A percentile compares a stretch with the other conserved stretches of the same genome.
phyloP scores from a whole-genome alignment of 2,888 invertebrate species.

The Parnassius mnemosyne region DNA sequence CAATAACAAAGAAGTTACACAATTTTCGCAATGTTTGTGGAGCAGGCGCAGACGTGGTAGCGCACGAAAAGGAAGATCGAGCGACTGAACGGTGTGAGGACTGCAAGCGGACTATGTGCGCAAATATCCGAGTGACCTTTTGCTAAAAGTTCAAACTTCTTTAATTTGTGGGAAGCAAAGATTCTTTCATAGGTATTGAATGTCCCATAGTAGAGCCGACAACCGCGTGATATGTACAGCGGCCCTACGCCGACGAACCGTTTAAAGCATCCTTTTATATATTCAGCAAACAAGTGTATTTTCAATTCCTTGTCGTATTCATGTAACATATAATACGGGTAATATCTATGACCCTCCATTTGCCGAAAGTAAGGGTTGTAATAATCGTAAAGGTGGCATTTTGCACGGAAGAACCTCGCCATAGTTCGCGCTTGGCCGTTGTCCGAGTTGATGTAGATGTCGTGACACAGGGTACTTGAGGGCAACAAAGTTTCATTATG shows the following conservation, averaged over 20 bases:
- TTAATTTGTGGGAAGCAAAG: constrained; percentile 29
- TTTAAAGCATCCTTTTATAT: constrained; percentile 34
- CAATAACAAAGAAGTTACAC: not conserved
- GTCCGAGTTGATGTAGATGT: constrained; percentile 30
- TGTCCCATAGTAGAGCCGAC: constrained; percentile 19
- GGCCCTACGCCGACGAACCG: constrained; percentile 34
- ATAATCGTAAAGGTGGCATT: not conserved
- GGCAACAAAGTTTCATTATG: constrained; percentile 26
- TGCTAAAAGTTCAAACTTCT: constrained; percentile 30
- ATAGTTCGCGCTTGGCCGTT: constrained; percentile 17
- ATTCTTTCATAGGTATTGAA: constrained; percentile 6
- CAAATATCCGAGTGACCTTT: constrained; percentile 29
- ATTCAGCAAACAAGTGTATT: constrained; percentile 20
- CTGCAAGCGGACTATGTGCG: constrained; percentile 34
- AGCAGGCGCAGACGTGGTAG: constrained; percentile 40
- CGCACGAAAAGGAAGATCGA: constrained; percentile 35
- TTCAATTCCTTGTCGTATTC: constrained; percentile 1
- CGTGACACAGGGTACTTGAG: constrained; percentile 28
- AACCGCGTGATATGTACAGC: constrained; percentile 33
- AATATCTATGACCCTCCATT: no score
- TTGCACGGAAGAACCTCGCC: constrained; percentile 24
- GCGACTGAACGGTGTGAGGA: constrained; percentile 37
- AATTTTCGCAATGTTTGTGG: constrained; percentile 31
- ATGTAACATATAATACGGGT: no score
- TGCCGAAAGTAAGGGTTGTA: no score